Conservation (phyloP, 2,888 invertebrate genomes). For the Baronia brevicornis region DNA sequence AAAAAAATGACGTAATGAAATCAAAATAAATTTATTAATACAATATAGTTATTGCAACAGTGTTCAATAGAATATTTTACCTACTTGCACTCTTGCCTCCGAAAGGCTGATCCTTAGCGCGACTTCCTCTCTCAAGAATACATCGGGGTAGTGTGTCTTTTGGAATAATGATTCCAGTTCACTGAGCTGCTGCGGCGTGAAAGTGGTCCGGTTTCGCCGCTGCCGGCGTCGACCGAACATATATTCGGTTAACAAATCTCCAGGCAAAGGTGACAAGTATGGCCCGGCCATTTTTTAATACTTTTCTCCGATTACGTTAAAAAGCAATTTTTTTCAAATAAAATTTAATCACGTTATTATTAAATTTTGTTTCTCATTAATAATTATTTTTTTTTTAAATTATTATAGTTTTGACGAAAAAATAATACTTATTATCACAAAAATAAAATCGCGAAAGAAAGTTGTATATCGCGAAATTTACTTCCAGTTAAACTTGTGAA, state of each 20-base stretch:
- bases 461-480: constrained; percentile 27
- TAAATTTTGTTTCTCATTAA: too few species aligned
- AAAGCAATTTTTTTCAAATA: constrained; percentile 7
- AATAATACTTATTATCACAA: constrained; percentile 32
- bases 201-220: constrained; percentile 93
- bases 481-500: constrained; percentile 19
- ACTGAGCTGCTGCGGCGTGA: constrained; percentile 94
- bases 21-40: too few species aligned
- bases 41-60: too few species aligned
- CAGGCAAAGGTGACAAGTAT: constrained; percentile 88
- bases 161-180: constrained; percentile 94
- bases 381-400: too few species aligned
- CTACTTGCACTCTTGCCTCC: constrained; percentile 93
- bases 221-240: constrained; percentile 93
- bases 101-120: constrained; percentile 92
- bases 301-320: constrained; percentile 4
- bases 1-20: too few species aligned
- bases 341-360: background rate
- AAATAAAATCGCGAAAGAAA: constrained; percentile 27
- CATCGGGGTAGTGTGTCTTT: constrained; percentile 96
- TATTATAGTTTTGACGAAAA: too few species aligned
- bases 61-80: constrained; percentile 15
- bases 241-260: constrained; percentile 92
- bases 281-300: constrained; percentile 84
- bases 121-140: constrained; percentile 91